Base-by-base conservation (phyloP, 2,113 vertebrate genomes). In the Canis aureus region DNA sequence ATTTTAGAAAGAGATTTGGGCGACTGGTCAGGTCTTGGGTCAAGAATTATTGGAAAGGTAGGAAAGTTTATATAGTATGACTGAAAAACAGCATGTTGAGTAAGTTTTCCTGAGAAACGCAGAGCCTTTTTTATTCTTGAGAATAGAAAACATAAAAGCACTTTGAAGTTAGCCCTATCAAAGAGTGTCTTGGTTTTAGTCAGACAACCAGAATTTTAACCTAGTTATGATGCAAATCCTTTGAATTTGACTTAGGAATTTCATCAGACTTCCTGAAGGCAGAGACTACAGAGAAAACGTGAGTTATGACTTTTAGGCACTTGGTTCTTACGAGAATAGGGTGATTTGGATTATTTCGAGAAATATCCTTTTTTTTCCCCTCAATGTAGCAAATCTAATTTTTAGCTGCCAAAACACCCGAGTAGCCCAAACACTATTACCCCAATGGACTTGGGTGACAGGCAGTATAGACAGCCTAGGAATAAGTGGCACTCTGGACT, bases 351-450 rank as follows among this genome's bases (percentile, higher is more conserved):
- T 96, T 95, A 94, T 90, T 97, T 87, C 81, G 59, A 92, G 59
- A 43, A 94, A 66, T 91, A 27, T 66, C 74, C 74, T 35, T 91
- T 53, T 74, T 53, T 62, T 66, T 69, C 83, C 20, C 15, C 16
- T n/a, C 9, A 92, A 78, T 91, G 95, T 96, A 96, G 32, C 60
- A 96, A 96, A 97, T 97, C 1, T 83, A 95, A 95, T 97, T 97
- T 86, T 97, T 97, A 96, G 96, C 96, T 96, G 22, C 95, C 94
- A 64, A 81, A 97, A 94, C 85, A 92, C 16, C 0, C 8, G 17
- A 98, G 95, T 69, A 86, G 55, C 27, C 81, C 89, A 9, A 95
- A 60, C 76, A 66, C 12, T 82, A n/a, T 97, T 23, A 97, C 95
- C 82, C 49, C 89, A 95, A 98, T 96, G 85, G 93, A 88, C 29